These are phyloP conservation scores for Coelopa pilipes DNA, from an alignment of 2,888 invertebrate genomes.

Conservation along the genomic window DNA sequence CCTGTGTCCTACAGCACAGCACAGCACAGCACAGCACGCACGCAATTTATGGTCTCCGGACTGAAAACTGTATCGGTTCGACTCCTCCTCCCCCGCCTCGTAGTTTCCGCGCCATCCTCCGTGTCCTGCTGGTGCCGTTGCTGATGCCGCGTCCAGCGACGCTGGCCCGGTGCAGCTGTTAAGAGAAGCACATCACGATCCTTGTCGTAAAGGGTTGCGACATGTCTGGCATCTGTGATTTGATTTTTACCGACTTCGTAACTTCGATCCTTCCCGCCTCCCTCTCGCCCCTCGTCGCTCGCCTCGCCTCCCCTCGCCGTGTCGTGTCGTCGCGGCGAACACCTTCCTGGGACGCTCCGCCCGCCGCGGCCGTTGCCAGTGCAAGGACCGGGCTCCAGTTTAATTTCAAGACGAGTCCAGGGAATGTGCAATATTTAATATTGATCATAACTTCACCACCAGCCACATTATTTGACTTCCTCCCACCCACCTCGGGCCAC, in stretches of 20 bases:
- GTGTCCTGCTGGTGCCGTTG: not conserved
- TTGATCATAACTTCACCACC: no score
- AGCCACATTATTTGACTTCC: no score
- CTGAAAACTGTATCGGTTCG: slow-evolving; percentile 19
- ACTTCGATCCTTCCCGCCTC: not conserved
- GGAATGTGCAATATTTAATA: no score
- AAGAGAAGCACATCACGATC: not conserved
- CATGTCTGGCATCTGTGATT: slow-evolving; percentile 17
- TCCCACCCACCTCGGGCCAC: not conserved
- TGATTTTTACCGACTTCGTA: not conserved
- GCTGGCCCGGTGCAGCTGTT: no score
- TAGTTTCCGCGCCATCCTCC: no score
- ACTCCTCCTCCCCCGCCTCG: not conserved
- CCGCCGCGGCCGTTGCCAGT: not conserved
- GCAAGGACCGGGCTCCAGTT: no score
- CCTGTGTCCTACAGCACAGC: slow-evolving; percentile 36
- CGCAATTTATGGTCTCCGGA: slow-evolving; percentile 33
- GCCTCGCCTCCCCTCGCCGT: no score
- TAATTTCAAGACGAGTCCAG: no score
- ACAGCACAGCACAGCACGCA: slow-evolving; percentile 44
- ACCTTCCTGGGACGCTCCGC: no score
- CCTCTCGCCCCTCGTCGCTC: no score
- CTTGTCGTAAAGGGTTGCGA: slow-evolving; percentile 12
- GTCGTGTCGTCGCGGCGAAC: no score
- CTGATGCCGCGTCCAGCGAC: not conserved